Evolutionary conservation across 30 jellyfish, hydroid and myxozoan genomes (phyloP).

Genomic region (Aurelia sp.): DNA sequence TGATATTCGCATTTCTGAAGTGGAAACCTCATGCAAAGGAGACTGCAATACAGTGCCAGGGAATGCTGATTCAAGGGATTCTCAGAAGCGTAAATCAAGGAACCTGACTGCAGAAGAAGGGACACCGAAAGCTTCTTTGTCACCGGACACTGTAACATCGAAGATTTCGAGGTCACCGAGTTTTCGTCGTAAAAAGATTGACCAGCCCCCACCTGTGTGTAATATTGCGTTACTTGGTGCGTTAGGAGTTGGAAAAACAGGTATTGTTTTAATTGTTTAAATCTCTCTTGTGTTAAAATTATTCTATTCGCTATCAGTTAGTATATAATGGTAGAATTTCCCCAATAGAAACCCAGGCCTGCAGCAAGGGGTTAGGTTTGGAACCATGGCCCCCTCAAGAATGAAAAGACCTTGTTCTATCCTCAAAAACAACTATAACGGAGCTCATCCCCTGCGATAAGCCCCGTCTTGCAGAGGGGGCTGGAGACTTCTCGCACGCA

Average conservation of each 20-base stretch:
- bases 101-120: conserved; percentile 23
- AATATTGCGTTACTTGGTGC: conserved; percentile 79
- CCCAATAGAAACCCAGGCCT: too few species aligned
- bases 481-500: too few species aligned
- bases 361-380: too few species aligned
- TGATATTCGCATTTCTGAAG: conserved; percentile 14
- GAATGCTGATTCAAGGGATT: too few species aligned
- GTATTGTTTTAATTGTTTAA: conserved; percentile 7
- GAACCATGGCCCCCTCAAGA: too few species aligned
- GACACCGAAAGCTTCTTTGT: conserved; percentile 2
- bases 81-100: neutral
- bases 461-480: too few species aligned
- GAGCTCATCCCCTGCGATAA: too few species aligned
- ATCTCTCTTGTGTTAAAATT: neutral
- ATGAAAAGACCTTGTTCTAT: too few species aligned
- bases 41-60: too few species aligned
- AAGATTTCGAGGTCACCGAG: conserved; percentile 52
- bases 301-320: too few species aligned
- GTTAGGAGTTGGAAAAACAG: conserved; percentile 91
- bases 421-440: too few species aligned
- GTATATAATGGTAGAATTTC: too few species aligned
- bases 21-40: neutral
- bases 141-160: conserved; percentile 31
- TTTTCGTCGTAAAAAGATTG: conserved; percentile 47
- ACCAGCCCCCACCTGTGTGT: conserved; percentile 62